A percentile compares a stretch with the other conserved stretches of the same genome.
Evolutionary conservation across 2,113 vertebrate species (phyloP).

Genomic region (Pyxicephalus adspersus): DNA sequence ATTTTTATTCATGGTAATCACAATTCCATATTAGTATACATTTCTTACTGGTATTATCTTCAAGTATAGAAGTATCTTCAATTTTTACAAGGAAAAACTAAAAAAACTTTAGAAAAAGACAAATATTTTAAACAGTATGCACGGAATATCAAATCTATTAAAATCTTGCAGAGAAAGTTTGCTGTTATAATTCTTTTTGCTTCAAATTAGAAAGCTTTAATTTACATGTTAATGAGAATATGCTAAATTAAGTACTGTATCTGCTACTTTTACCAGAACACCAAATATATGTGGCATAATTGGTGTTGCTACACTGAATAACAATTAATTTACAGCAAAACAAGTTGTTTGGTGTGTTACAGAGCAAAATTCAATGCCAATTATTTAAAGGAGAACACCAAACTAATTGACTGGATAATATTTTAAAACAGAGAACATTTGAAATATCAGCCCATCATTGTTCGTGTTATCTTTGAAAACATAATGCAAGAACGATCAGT

Average conservation of each 20-base stretch:
- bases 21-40: background rate
- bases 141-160: constrained; percentile 44
- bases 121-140: constrained; percentile 28
- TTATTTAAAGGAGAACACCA: background rate
- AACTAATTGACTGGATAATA: too few species aligned
- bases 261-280: constrained; percentile 50
- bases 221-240: constrained; percentile 54
- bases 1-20: background rate
- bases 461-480: too few species aligned
- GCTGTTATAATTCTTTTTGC: constrained; percentile 33
- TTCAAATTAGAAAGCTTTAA: constrained; percentile 49
- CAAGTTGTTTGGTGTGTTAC: constrained; percentile 9
- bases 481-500: too few species aligned
- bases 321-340: constrained; percentile 39
- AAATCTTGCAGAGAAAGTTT: constrained; percentile 32
- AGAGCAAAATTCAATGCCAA: background rate
- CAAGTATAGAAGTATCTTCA: background rate
- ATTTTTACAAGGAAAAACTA: background rate
- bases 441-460: too few species aligned
- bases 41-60: background rate
- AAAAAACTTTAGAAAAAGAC: constrained; percentile 13
- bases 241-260: constrained; percentile 53
- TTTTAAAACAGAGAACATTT: too few species aligned
- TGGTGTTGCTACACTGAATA: constrained; percentile 52
- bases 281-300: constrained; percentile 51